Evolutionary conservation across 2,797 vertebrate species (phyloP).

Genomic region (Moxostoma hubbsi): DNA sequence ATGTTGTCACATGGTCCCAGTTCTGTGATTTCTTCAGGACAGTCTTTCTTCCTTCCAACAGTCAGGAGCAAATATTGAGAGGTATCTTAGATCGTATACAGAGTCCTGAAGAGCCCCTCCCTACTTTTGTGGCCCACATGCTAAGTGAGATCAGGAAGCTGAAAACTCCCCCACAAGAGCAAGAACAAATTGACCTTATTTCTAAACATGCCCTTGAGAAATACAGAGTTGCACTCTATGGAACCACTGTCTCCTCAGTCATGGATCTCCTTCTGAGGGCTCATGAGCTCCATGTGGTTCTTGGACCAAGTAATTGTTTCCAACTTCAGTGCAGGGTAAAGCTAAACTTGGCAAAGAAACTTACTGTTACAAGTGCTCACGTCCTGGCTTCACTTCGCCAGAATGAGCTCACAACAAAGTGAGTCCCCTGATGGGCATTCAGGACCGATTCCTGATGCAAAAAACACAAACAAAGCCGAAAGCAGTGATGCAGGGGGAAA

Average conservation of each 20-base stretch:
- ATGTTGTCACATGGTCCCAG: no score
- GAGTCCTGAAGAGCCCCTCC: no score
- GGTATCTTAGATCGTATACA: no score
- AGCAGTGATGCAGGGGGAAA: not conserved
- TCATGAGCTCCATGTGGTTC: constrained; percentile 6
- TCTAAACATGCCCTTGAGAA: not conserved
- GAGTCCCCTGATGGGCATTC: no score
- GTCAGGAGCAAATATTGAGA: no score
- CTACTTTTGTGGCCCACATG: no score
- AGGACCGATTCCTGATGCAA: not conserved
- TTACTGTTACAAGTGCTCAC: constrained; percentile 31
- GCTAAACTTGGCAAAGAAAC: not conserved
- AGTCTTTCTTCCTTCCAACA: no score
- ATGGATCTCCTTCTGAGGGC: constrained; percentile 25
- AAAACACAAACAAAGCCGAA: not conserved
- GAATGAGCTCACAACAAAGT: not conserved
- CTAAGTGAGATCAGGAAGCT: no score
- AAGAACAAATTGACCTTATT: constrained; percentile 1
- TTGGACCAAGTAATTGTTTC: not conserved
- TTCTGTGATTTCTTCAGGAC: no score
- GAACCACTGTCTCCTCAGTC: not conserved
- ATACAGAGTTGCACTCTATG: constrained; percentile 27
- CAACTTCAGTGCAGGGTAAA: not conserved
- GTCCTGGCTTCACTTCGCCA: constrained; percentile 17
- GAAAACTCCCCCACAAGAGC: no score